Evolutionary conservation across 2,797 vertebrate genomes (phyloP).

Genomic region (Typhlichthys subterraneus): DNA sequence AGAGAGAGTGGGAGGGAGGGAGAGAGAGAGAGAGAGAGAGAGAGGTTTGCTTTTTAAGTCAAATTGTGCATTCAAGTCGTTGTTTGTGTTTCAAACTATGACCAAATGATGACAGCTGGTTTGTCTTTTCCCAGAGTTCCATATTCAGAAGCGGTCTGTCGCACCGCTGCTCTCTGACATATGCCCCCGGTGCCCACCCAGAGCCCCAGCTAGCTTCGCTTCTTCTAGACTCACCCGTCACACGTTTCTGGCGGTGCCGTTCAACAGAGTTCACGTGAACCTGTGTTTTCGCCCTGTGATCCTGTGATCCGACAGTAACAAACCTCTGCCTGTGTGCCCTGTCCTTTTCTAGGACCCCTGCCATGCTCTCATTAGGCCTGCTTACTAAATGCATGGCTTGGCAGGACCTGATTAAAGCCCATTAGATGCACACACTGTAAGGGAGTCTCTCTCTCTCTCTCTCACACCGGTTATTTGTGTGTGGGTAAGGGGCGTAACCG

Average conservation of each 20-base stretch:
- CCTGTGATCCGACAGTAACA: constrained; percentile 18
- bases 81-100: background rate
- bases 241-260: constrained; percentile 30
- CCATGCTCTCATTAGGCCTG: constrained; percentile 55
- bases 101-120: background rate
- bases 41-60: constrained; percentile 4
- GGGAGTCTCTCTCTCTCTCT: constrained; percentile 17
- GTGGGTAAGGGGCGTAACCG: background rate
- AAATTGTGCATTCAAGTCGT: background rate
- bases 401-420: constrained; percentile 55
- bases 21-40: background rate
- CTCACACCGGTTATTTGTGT: too few species aligned
- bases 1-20: background rate
- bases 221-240: constrained; percentile 14
- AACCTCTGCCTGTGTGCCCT: constrained; percentile 8
- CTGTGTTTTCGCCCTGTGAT: constrained; percentile 40
- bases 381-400: constrained; percentile 35
- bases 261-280: constrained; percentile 15
- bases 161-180: too few species aligned
- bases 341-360: constrained; percentile 14
- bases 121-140: background rate
- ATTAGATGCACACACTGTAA: constrained; percentile 58
- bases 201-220: background rate
- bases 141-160: background rate
- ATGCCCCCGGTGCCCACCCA: too few species aligned